Conservation (phyloP, 2,888 invertebrate species). For the Melangyna quadrimaculata region DNA sequence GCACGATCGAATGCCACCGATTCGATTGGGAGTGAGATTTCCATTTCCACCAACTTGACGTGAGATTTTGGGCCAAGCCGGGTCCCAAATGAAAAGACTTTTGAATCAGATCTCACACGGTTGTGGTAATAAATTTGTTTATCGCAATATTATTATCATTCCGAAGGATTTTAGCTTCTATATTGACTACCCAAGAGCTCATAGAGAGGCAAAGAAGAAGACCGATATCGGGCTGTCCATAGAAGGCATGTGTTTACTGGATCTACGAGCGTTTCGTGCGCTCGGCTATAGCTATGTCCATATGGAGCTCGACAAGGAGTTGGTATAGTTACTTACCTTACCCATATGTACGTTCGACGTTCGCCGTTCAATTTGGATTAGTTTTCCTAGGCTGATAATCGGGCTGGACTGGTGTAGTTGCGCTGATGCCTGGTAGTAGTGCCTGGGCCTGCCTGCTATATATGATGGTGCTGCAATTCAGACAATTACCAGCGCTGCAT, state of each 20-base stretch:
- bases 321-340: not conserved
- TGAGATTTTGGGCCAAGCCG: conserved; percentile 59
- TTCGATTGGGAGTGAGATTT: conserved; percentile 62
- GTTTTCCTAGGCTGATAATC: conserved; percentile 50
- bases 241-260: conserved; percentile 68
- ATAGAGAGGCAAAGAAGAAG: conserved; percentile 38
- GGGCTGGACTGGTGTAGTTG: conserved; percentile 66
- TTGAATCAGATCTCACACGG: conserved; percentile 69
- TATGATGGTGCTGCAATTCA: conserved; percentile 69
- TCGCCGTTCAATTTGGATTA: conserved; percentile 70
- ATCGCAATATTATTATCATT: conserved; percentile 71
- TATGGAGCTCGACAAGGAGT: conserved; percentile 57
- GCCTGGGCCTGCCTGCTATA: conserved; percentile 12
- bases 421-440: conserved; percentile 45
- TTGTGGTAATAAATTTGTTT: conserved; percentile 71
- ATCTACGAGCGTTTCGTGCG: conserved; percentile 69
- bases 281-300: conserved; percentile 40
- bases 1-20: conserved; percentile 61
- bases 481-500: conserved; percentile 72
- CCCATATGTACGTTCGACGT: conserved; percentile 38
- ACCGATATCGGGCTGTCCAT: conserved; percentile 65
- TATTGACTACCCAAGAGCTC: conserved; percentile 48
- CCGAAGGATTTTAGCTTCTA: conserved; percentile 71
- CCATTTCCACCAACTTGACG: conserved; percentile 55
- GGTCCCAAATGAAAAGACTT: conserved; percentile 51